phyloP scores from a whole-genome alignment of 1,140 invertebrate species.

The Battus philenor region DNA sequence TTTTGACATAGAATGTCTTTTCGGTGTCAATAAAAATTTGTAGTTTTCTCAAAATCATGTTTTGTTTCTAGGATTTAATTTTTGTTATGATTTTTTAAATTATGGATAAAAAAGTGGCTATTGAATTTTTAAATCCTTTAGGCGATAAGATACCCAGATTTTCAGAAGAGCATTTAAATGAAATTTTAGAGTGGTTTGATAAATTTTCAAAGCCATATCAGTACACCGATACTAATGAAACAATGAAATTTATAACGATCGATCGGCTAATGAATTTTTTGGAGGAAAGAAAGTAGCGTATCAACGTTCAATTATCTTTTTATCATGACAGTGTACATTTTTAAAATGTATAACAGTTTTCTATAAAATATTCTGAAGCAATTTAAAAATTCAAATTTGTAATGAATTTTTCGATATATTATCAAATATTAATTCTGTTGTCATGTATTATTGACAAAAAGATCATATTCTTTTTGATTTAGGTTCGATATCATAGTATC shows the following conservation, averaged over 20 bases:
- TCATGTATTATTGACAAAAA: too few species aligned
- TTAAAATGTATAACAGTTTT: too few species aligned
- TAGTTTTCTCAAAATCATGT: not conserved
- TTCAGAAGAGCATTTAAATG: conserved; percentile 43
- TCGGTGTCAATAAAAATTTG: not conserved
- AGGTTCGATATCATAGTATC: too few species aligned
- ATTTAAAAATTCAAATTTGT: too few species aligned
- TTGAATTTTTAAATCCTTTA: conserved; percentile 30
- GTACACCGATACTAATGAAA: conserved; percentile 34
- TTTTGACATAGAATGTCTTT: not conserved
- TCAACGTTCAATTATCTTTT: too few species aligned
- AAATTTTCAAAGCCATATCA: conserved; percentile 40
- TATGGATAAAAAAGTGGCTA: not conserved
- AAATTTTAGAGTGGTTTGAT: conserved; percentile 52
- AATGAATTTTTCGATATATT: too few species aligned
- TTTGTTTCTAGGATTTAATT: too few species aligned
- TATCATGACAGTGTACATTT: too few species aligned
- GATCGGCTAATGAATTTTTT: conserved; percentile 49
- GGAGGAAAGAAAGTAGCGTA: conserved; percentile 45
- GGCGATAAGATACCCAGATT: conserved; percentile 34
- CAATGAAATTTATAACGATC: conserved; percentile 48
- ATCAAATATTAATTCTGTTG: not conserved
- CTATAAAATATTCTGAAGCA: too few species aligned
- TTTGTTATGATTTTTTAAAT: too few species aligned
- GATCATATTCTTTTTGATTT: too few species aligned